Base-by-base conservation (phyloP, 2,888 invertebrate species). In the Octodonta nipae region DNA sequence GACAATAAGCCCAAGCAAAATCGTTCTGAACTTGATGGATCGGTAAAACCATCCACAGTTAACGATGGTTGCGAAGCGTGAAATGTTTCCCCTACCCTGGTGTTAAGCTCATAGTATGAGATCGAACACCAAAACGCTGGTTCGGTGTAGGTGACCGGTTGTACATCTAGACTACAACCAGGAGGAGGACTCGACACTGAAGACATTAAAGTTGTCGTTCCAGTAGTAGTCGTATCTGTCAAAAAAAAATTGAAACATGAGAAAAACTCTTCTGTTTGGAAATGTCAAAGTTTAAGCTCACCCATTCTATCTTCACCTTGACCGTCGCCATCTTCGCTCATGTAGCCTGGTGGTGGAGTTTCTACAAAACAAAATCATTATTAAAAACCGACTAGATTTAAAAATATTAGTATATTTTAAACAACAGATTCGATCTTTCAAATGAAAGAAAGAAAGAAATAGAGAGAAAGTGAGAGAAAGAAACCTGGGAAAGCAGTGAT, bases 101-200 rank as follows among this genome's bases (percentile, higher is more conserved):
- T 89, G 65, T 92, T 93, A 42, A 95, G 73, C 68, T 98, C 96
- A 64, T 98, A 98, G 65, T 96, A 96, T 61, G 89, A 87, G 63
- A 95, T 92, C 59, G 91, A 89, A 70, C 95, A 96, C 95, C 95
- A 96, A 68, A 89, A 92, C 5, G 88, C 83, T 2, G 95, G 95
- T 67, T 95, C 95, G 63, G 88, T 88, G 67, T 95, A 95, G 68
- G 91, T 79, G 24, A 95, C 92, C 1, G 89, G 89, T 37, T 88
- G 86, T 11, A 87, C 83, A 57, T 88, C 87, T 4, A 78, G 70
- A n/a, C n/a, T n/a, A n/a, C n/a, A n/a, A n/a, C n/a, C n/a, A n/a
- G n/a, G n/a, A 22, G 73, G 71, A 11, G 82, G 79, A n/a, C n/a
- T n/a, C n/a, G n/a, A n/a, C n/a, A n/a, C n/a, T n/a, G n/a, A n/a